Evolutionary conservation across 2,888 invertebrate genomes (phyloP).

Genomic region (Thalpophila matura): DNA sequence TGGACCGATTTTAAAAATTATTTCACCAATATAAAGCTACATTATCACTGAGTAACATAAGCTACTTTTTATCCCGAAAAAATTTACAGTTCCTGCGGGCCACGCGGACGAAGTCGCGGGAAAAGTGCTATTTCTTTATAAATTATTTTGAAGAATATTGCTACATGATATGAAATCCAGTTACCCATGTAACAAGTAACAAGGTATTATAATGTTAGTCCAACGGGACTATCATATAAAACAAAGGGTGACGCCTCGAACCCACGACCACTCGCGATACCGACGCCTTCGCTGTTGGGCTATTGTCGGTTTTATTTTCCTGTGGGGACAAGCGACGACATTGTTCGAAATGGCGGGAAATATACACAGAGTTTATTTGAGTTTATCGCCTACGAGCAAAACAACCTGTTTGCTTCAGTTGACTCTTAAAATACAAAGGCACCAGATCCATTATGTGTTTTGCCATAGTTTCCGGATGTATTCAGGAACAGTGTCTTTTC

Average conservation of each 20-base stretch:
- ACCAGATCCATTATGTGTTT: not conserved
- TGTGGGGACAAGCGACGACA: slow-evolving; percentile 6
- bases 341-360: slow-evolving; percentile 35
- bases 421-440: slow-evolving; percentile 18
- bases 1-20: no score
- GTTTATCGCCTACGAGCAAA: slow-evolving; percentile 17
- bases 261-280: slow-evolving; percentile 12
- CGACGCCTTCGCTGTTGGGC: not conserved
- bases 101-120: no score
- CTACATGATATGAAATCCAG: not conserved
- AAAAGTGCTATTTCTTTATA: no score
- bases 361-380: slow-evolving; percentile 5
- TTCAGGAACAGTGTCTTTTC: slow-evolving; percentile 6
- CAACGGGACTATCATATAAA: slow-evolving; percentile 1
- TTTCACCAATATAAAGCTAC: no score
- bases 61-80: no score
- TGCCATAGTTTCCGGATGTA: not conserved
- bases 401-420: slow-evolving; percentile 16
- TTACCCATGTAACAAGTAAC: not conserved
- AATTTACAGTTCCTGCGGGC: no score
- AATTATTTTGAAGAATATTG: not conserved
- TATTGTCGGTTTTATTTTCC: slow-evolving; percentile 15
- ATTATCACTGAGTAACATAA: no score
- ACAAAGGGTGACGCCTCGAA: slow-evolving; percentile 13
- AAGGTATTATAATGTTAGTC: not conserved